A percentile compares a stretch with the other conserved stretches of the same genome.
These are phyloP conservation scores for Catharus ustulatus DNA, from an alignment of 2,797 vertebrate species.

Conservation along the genomic window DNA sequence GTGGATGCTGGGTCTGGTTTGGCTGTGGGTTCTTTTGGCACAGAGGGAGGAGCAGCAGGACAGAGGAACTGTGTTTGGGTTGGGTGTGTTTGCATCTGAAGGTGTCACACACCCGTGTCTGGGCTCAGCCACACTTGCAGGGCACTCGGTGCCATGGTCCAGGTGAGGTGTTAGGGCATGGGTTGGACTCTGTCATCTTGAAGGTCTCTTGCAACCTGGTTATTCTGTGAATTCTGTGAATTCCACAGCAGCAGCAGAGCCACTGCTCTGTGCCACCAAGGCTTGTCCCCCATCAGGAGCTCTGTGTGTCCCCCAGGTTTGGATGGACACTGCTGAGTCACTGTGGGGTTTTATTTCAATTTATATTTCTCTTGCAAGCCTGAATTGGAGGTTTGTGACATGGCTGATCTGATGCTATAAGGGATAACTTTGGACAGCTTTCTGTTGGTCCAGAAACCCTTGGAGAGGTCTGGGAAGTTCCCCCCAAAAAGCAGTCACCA, in stretches of 20 bases:
- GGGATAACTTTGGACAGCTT: neutral
- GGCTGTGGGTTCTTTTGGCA: neutral
- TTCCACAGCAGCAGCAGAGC: neutral
- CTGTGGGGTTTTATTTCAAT: neutral
- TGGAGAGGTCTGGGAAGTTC: neutral
- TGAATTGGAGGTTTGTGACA: neutral
- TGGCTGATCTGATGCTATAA: neutral
- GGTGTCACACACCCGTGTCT: neutral
- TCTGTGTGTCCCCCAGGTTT: neutral
- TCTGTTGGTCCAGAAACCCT: neutral
- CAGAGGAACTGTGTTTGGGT: neutral
- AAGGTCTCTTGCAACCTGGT: too few relatives aligned
- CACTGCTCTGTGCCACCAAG: fast-evolving
- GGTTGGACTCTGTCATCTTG: too few relatives aligned
- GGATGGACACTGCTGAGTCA: neutral
- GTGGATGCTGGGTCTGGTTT: neutral
- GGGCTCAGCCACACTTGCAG: neutral
- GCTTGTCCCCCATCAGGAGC: neutral
- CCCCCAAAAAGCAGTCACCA: neutral
- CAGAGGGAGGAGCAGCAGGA: neutral
- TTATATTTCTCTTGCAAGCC: neutral
- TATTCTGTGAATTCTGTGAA: too few relatives aligned
- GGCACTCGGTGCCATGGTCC: too few relatives aligned
- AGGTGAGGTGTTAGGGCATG: too few relatives aligned
- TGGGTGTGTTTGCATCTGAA: neutral